Percentiles rank a stretch among this genome's conserved stretches.
These are phyloP conservation scores for Macrostomum cliftonense DNA, from an alignment of 2,888 invertebrate species.

Conservation along the genomic window DNA sequence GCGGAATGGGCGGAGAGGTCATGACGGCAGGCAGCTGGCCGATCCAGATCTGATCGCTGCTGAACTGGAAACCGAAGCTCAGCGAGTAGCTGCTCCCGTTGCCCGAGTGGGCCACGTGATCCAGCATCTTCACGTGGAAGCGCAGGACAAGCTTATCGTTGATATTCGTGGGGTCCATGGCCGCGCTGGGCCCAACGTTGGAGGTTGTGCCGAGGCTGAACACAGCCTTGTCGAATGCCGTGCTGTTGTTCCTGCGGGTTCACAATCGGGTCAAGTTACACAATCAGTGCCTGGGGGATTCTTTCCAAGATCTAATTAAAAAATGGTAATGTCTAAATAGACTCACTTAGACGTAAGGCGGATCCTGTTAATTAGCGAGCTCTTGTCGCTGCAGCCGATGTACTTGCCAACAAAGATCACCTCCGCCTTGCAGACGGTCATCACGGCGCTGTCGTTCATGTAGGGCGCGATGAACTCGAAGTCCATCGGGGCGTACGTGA, in stretches of 20 bases:
- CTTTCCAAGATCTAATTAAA: not conserved
- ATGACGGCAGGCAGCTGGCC: no score
- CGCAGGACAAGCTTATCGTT: slow-evolving; percentile 16
- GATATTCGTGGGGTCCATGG: slow-evolving; percentile 7
- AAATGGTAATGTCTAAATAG: not conserved
- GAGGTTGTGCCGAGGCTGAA: slow-evolving; percentile 16
- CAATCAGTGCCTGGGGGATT: no score
- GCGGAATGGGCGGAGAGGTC: no score
- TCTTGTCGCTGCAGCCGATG: slow-evolving; percentile 21
- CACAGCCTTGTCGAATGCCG: slow-evolving; percentile 15
- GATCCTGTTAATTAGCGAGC: slow-evolving; percentile 14
- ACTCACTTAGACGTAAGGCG: slow-evolving; percentile 2
- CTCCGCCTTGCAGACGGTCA: slow-evolving; percentile 19
- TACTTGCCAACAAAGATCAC: slow-evolving; percentile 22
- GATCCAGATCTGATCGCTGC: no score
- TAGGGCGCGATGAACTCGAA: slow-evolving; percentile 25
- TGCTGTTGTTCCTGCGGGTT: not conserved
- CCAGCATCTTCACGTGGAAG: slow-evolving; percentile 14
- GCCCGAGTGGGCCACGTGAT: slow-evolving; percentile 12
- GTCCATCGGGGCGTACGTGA: slow-evolving; percentile 19
- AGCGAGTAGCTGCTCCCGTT: slow-evolving; percentile 10
- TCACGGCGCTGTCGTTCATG: slow-evolving; percentile 12
- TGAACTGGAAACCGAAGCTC: no score
- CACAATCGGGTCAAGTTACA: no score
- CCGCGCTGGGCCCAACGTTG: slow-evolving; percentile 14